Conservation (phyloP, 2,113 vertebrate genomes). For the Hippocampus zosterae region DNA sequence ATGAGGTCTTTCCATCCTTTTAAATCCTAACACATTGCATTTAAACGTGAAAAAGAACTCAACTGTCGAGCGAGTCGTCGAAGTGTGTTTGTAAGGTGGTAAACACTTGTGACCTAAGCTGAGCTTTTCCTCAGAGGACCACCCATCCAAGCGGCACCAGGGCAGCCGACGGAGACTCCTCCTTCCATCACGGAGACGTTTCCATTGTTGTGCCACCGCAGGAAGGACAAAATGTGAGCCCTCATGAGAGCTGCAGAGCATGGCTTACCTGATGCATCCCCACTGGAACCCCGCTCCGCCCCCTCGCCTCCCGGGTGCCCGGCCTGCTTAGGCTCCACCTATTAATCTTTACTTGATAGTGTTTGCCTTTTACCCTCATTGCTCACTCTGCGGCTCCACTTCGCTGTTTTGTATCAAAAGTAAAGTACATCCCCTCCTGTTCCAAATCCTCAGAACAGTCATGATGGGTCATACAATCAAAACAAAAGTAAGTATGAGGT, state of each 20-base stretch:
- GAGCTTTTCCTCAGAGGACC: neutral
- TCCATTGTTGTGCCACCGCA: conserved; percentile 60
- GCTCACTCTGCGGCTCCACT: neutral
- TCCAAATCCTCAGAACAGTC: neutral
- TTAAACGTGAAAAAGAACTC: neutral
- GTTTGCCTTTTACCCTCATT: conserved; percentile 64
- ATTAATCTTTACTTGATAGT: conserved; percentile 63
- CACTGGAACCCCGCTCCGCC: conserved; percentile 27
- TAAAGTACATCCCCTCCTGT: neutral
- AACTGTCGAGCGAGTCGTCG: neutral
- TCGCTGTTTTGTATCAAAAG: neutral
- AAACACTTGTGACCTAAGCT: neutral
- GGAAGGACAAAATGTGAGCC: conserved; percentile 61
- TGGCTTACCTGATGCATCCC: conserved; percentile 65
- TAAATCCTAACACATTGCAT: too few species aligned
- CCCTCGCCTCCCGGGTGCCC: conserved; percentile 34
- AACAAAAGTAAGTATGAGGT: neutral
- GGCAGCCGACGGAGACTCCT: conserved; percentile 16
- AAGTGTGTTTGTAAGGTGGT: neutral
- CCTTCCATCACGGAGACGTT: conserved; percentile 64
- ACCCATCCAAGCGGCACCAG: neutral
- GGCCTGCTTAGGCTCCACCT: conserved; percentile 45
- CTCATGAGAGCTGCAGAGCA: conserved; percentile 62
- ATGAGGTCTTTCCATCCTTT: neutral
- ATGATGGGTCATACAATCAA: neutral